phyloP scores from a whole-genome alignment of 2,888 invertebrate species.

The Acrobasis consociella region DNA sequence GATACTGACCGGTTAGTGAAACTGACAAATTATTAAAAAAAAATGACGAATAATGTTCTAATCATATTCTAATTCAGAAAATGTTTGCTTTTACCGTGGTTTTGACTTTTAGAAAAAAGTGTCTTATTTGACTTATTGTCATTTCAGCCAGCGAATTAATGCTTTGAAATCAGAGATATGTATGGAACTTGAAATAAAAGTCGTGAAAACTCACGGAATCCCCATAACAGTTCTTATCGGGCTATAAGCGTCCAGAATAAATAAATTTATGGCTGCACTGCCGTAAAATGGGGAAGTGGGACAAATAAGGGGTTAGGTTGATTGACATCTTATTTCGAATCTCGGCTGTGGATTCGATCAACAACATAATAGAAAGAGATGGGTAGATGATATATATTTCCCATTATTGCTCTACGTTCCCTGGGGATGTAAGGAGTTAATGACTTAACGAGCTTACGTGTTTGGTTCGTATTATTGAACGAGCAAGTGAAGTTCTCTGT shows the following conservation, averaged over 20 bases:
- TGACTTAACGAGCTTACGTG: neutral
- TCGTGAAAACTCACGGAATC: neutral
- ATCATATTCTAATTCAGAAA: too few relatives aligned
- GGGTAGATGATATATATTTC: neutral
- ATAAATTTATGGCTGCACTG: constrained; percentile 11
- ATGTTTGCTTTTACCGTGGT: too few relatives aligned
- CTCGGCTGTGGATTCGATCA: constrained; percentile 5
- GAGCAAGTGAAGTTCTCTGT: too few relatives aligned
- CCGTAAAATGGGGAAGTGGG: constrained; percentile 13
- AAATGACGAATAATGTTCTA: too few relatives aligned
- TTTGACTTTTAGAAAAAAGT: too few relatives aligned
- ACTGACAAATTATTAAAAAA: too few relatives aligned
- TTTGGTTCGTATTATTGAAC: neutral
- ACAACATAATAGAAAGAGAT: neutral
- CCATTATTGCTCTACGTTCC: neutral
- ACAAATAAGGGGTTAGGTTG: constrained; percentile 6
- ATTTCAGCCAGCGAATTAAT: too few relatives aligned
- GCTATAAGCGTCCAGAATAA: constrained; percentile 9
- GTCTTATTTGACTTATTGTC: too few relatives aligned
- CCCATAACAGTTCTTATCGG: constrained; percentile 6
- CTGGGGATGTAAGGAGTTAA: neutral
- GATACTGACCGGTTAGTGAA: too few relatives aligned
- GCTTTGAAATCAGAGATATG: too few relatives aligned
- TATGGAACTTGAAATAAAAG: too few relatives aligned
- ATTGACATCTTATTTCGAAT: constrained; percentile 19